Evolutionary conservation across 2,888 invertebrate species (phyloP).

Genomic region (Eupithecia subfuscata): DNA sequence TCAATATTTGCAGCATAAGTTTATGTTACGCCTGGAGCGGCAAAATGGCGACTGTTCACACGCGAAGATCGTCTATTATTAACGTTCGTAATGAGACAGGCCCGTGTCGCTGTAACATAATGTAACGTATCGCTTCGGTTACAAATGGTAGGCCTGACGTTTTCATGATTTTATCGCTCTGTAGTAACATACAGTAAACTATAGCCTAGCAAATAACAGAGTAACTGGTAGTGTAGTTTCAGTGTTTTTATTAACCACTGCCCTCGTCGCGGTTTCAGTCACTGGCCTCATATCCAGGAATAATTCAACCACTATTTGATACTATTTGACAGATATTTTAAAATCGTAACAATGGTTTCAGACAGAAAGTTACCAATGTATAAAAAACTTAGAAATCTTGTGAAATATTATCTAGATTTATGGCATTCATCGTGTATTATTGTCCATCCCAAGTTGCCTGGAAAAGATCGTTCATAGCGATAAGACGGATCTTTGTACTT

Average conservation of each 20-base stretch:
- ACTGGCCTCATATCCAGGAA: too few relatives aligned
- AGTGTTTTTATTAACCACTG: too few relatives aligned
- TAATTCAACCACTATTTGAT: too few relatives aligned
- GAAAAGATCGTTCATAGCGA: not conserved
- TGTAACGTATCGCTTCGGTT: not conserved
- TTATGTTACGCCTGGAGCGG: constrained; percentile 27
- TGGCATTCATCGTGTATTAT: too few relatives aligned
- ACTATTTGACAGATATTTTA: too few relatives aligned
- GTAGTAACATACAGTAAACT: not conserved
- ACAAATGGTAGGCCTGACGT: not conserved
- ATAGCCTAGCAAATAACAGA: too few relatives aligned
- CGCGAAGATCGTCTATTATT: constrained; percentile 23
- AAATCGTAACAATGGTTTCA: too few relatives aligned
- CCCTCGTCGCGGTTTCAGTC: too few relatives aligned
- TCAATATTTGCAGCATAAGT: constrained; percentile 30
- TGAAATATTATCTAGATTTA: too few relatives aligned
- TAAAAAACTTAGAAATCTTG: too few relatives aligned
- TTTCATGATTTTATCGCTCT: not conserved
- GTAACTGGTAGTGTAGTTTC: too few relatives aligned
- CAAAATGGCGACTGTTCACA: constrained; percentile 23
- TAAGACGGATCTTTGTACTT: not conserved
- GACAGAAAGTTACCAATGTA: too few relatives aligned
- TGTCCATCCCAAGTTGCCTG: not conserved
- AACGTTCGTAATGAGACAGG: constrained; percentile 16
- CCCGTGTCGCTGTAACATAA: not conserved